A percentile compares a stretch with the other conserved stretches of the same genome.
Evolutionary conservation across 2,113 vertebrate genomes (phyloP).

Genomic region (Platichthys stellatus): DNA sequence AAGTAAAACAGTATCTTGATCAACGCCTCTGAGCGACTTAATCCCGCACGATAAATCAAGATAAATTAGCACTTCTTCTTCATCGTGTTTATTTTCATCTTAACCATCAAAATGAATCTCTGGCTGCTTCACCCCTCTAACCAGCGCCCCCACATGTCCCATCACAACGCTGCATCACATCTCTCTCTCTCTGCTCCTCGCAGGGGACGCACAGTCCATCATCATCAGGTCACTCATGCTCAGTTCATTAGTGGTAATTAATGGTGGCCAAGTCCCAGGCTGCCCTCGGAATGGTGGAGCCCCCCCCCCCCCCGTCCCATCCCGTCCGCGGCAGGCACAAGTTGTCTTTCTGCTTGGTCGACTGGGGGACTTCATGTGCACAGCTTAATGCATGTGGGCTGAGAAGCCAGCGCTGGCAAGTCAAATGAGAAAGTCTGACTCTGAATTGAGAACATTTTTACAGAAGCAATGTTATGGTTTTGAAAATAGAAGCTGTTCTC

Average conservation of each 20-base stretch:
- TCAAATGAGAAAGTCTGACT: conserved; percentile 12
- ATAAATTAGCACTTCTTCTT: conserved; percentile 4
- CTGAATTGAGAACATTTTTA: conserved; percentile 17
- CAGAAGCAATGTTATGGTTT: not conserved
- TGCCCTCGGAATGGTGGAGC: conserved; percentile 43
- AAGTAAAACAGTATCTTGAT: conserved; percentile 14
- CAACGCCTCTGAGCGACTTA: not conserved
- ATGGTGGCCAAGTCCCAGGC: conserved; percentile 50
- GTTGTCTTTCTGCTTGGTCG: conserved; percentile 58
- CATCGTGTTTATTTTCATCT: conserved; percentile 22
- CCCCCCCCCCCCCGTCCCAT: not conserved
- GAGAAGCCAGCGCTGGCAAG: conserved; percentile 46
- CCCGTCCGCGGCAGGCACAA: conserved; percentile 38
- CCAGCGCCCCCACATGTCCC: conserved; percentile 34
- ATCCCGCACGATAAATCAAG: not conserved
- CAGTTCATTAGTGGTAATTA: conserved; percentile 74
- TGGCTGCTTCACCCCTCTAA: conserved; percentile 30
- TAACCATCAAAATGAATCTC: conserved; percentile 31
- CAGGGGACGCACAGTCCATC: conserved; percentile 35
- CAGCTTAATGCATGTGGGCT: conserved; percentile 66
- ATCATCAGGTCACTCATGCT: conserved; percentile 61
- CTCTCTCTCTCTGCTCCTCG: not conserved
- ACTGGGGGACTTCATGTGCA: conserved; percentile 54
- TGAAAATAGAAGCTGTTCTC: not conserved
- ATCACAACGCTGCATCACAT: conserved; percentile 16